Percentiles rank a stretch among this genome's conserved stretches.
Evolutionary conservation across 2,113 vertebrate species (phyloP).

Genomic region (Cichladusa arquata): DNA sequence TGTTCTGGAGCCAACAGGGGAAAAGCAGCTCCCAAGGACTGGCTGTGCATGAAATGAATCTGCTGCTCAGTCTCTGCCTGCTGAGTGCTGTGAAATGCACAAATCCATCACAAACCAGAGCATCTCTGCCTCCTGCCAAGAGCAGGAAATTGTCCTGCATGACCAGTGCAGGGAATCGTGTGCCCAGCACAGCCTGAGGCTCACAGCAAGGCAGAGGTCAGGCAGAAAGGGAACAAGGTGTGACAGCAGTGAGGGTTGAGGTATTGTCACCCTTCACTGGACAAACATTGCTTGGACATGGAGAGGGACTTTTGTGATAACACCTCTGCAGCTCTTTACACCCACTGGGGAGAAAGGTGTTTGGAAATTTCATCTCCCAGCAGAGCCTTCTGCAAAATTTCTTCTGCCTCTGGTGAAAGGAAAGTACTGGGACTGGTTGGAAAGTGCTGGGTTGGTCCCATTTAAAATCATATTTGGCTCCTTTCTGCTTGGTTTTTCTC

Average conservation of each 20-base stretch:
- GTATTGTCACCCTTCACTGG: neutral
- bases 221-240: neutral
- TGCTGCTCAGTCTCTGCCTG: neutral
- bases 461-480: neutral
- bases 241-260: neutral
- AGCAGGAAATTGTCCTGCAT: neutral
- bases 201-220: neutral
- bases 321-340: neutral
- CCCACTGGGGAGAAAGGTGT: neutral
- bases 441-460: neutral
- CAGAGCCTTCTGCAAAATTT: neutral
- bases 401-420: neutral
- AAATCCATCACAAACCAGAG: neutral
- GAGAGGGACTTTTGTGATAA: neutral
- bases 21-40: neutral
- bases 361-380: neutral
- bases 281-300: neutral
- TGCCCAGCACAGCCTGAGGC: neutral
- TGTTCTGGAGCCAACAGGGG: neutral
- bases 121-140: neutral
- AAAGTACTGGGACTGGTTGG: neutral
- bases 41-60: neutral
- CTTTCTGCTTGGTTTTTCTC: neutral
- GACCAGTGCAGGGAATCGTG: neutral
- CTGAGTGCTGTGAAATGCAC: neutral